These are phyloP conservation scores for Recurvirostra avosetta DNA, from an alignment of 2,113 vertebrate genomes.

Conservation along the genomic window DNA sequence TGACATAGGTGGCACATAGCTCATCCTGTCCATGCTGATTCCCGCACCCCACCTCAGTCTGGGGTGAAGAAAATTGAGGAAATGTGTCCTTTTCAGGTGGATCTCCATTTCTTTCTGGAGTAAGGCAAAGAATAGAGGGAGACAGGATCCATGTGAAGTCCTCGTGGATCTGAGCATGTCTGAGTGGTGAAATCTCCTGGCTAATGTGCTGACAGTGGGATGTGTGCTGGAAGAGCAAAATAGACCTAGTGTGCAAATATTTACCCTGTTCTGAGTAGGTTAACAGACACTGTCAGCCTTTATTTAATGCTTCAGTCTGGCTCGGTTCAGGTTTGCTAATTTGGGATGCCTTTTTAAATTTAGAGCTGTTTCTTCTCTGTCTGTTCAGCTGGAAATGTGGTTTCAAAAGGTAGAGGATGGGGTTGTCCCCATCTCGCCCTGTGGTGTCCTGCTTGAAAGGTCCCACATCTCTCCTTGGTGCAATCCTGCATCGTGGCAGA, in stretches of 20 bases:
- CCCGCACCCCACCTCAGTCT: background rate
- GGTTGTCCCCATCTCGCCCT: background rate
- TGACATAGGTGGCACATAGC: rapidly evolving
- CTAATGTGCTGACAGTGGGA: background rate
- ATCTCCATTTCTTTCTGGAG: background rate
- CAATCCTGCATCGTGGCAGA: background rate
- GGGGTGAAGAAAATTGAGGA: background rate
- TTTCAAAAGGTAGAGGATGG: background rate
- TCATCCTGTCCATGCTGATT: rapidly evolving
- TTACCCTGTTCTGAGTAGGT: background rate
- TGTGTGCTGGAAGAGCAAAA: background rate
- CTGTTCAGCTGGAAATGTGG: background rate
- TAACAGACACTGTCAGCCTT: background rate
- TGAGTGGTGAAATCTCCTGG: background rate
- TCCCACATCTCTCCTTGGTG: background rate
- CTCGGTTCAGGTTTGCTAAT: background rate
- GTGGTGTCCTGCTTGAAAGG: background rate
- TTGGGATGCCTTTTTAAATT: background rate
- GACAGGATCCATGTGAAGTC: background rate
- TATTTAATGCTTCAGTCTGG: background rate
- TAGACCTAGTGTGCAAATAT: background rate
- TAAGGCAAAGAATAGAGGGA: background rate
- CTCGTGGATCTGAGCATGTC: background rate
- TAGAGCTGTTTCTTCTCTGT: background rate
- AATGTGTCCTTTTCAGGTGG: background rate